A percentile compares a stretch with the other conserved stretches of the same genome.
phyloP scores from a whole-genome alignment of 2,888 invertebrate species.

The Lumbricus terrestris region DNA sequence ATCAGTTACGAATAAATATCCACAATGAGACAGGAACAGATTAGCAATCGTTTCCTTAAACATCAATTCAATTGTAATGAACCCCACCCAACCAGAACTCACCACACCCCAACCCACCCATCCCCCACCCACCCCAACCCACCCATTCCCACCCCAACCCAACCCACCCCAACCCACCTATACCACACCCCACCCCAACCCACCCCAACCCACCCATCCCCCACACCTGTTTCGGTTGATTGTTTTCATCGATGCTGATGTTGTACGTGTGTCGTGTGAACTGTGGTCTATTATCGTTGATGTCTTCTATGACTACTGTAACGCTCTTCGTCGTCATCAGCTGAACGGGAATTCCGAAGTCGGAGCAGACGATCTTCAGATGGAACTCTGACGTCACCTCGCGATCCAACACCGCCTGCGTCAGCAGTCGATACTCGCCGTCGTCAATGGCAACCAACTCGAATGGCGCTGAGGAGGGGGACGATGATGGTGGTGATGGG shows the following conservation, averaged over 20 bases:
- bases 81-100: too few relatives aligned
- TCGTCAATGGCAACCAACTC: slow-evolving; percentile 33
- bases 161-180: neutral
- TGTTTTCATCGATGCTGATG: slow-evolving; percentile 15
- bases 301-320: slow-evolving; percentile 21
- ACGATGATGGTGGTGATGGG: neutral
- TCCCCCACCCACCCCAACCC: too few relatives aligned
- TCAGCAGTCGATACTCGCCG: slow-evolving; percentile 31
- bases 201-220: neutral
- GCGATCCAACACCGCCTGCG: slow-evolving; percentile 20
- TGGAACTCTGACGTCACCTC: slow-evolving; percentile 12
- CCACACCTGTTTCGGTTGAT: neutral
- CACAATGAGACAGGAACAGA: too few relatives aligned
- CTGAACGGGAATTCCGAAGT: slow-evolving; percentile 4
- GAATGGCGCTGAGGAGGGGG: neutral
- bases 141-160: too few relatives aligned
- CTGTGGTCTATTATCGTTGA: slow-evolving; percentile 26
- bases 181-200: neutral
- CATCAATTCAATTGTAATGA: too few relatives aligned
- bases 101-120: too few relatives aligned
- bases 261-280: slow-evolving; percentile 17
- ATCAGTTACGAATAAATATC: too few relatives aligned
- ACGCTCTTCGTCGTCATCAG: slow-evolving; percentile 6
- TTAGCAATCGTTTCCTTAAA: too few relatives aligned
- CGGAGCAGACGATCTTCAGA: slow-evolving; percentile 18